Percentiles rank a stretch among this genome's conserved stretches.
Evolutionary conservation across 92 coral and sea anemone species (phyloP).

Genomic region (Paragorgia papillata): DNA sequence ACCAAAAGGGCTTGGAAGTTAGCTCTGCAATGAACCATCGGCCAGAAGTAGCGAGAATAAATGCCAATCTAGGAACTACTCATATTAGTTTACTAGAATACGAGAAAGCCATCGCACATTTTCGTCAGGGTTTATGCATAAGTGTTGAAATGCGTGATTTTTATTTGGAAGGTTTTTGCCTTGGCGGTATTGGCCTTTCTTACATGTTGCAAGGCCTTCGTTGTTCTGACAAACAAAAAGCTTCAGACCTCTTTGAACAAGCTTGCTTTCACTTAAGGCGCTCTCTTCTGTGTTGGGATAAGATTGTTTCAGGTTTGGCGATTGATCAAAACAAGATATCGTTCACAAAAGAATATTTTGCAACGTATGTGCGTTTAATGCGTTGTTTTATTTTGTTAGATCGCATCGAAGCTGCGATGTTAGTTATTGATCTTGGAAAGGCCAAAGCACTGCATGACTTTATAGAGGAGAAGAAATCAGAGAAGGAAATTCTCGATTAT

Average conservation of each 20-base stretch:
- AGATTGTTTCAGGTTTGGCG: background rate
- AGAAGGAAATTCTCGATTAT: background rate
- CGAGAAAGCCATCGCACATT: no score
- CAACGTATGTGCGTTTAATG: background rate
- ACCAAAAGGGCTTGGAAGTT: no score
- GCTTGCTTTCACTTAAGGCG: background rate
- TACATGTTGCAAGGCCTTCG: background rate
- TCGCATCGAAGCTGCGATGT: conserved; percentile 37
- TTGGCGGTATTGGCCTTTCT: no score
- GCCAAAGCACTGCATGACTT: conserved; percentile 44
- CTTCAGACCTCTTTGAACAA: background rate
- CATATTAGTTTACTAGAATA: no score
- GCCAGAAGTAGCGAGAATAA: no score
- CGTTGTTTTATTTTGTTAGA: conserved; percentile 3
- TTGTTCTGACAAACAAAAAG: background rate
- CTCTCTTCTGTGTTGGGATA: background rate
- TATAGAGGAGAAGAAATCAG: conserved; percentile 8
- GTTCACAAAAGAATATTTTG: background rate
- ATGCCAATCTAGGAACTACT: no score
- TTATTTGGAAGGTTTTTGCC: no score
- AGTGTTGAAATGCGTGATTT: no score
- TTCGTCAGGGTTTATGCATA: no score
- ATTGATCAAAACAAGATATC: conserved; percentile 12
- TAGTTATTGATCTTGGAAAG: conserved; percentile 49
- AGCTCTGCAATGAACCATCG: no score